Percentiles rank a stretch among this genome's conserved stretches.
Evolutionary conservation across 2,888 invertebrate species (phyloP).

Genomic region (Ischnus inquisitorius): DNA sequence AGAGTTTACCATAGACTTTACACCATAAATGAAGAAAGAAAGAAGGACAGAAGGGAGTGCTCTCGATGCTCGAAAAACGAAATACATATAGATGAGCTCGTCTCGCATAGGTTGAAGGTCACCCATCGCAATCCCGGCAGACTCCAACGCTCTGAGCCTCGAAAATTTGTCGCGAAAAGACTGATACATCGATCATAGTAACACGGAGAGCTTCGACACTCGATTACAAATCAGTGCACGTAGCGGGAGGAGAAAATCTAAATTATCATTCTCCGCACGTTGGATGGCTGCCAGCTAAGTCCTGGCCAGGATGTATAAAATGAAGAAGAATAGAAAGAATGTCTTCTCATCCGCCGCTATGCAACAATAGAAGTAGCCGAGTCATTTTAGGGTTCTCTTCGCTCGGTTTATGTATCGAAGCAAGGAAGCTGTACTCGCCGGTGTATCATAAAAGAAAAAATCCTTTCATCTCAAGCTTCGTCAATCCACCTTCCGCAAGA

Average conservation of each 20-base stretch:
- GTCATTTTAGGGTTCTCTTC: not conserved
- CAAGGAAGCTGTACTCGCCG: not conserved
- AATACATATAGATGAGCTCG: not conserved
- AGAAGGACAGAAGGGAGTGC: not conserved
- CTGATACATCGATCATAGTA: not conserved
- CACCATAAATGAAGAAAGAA: not conserved
- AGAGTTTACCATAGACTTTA: slow-evolving; percentile 30
- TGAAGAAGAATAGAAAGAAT: not conserved
- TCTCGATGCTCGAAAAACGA: not conserved
- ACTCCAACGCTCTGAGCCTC: not conserved
- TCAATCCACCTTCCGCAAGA: not conserved
- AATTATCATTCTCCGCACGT: slow-evolving; percentile 20
- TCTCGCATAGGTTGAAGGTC: slow-evolving; percentile 10
- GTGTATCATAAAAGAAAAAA: not conserved
- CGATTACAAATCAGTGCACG: slow-evolving; percentile 13
- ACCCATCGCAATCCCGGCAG: not conserved
- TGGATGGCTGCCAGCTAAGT: slow-evolving; percentile 9
- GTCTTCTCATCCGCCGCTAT: not conserved
- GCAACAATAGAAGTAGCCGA: not conserved
- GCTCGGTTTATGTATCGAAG: not conserved
- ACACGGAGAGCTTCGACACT: not conserved
- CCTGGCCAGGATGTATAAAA: not conserved
- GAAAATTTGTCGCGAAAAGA: not conserved
- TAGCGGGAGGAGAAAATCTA: not conserved
- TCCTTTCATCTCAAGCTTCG: not conserved